Base-by-base conservation (phyloP, 2,888 invertebrate genomes). In the Drosophila antonietae region DNA sequence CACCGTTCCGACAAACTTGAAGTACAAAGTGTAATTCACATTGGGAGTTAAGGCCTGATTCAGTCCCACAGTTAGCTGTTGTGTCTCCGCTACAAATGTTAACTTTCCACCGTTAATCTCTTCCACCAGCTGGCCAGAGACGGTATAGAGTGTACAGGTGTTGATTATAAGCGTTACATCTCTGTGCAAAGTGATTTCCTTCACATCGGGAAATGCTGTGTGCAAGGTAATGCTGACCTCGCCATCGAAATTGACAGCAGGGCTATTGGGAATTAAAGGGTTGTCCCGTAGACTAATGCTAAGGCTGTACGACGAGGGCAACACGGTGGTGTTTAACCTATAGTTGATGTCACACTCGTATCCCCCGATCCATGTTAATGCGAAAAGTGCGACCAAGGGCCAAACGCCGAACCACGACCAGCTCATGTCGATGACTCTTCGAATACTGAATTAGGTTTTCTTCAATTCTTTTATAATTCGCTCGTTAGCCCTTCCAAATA, bases 281-380 rank as follows among this genome's bases (percentile, higher is more conserved):
- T 88, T 84, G 15, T 75, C 73, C 1, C 64, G 61, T 3, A 84
- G 94, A 1, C 91, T 93, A 3, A 95, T 86, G 1, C 91, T 80
- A 0, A 95, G 92, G 55, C 93, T 91, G 73, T 95, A 96, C 2
- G 89, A 89, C 0, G 78, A 83, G 0, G 95, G 95, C 15, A 80
- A 58, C 0, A 95, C 93, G 3, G 93, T 92, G 0, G 88, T 92
- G 1, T 65, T 73, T 31, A 92, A 73, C 20, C 91, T 90, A 66
- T 91, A 91, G 28, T 85, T 73, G 37, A 53, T 51, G 2, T 39
- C 31, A 23, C 68, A 55, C 23, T 64, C 43, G 31, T 18, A 67
- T 14, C 41, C 31, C 28, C 72, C 52, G 33, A 77, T 31, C n/a
- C 81, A 65, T 5, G 69, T 47, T 35, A 70, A 31, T 41, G 47